Base-by-base conservation (phyloP, 2,888 invertebrate species). In the Brachypalpus laphriformis region DNA sequence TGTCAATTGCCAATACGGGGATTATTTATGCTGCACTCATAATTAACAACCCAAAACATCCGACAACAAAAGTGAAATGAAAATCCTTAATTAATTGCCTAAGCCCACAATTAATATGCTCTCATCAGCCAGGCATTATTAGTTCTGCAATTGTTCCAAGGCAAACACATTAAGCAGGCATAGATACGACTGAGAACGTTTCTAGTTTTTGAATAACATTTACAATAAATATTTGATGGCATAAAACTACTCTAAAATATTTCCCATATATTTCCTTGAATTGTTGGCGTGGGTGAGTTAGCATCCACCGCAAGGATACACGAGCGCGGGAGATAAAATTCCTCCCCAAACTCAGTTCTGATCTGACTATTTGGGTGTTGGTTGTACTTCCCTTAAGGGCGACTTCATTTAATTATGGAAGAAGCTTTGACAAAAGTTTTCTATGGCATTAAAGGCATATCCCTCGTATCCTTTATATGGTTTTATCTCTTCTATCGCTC, bases 361-460 rank as follows among this genome's bases (percentile, higher is more conserved):
- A 18, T n/a, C 20, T 42, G 16, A 14, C 11, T 34, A 22, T 54
- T 20, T 37, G 68, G 54, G 31, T 56, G 61, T 70, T 56, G 20
- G 34, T 45, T 71, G 45, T 42, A 51, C 42, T 20, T 25, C 72
- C 63, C 82, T 66, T 49, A 68, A 63, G 72, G 82, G 72, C 34
- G 49, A 74, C 77, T 74, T 78, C 47, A 83, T 83, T 83, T 83
- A 83, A 83, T 83, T 78, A 68, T 74, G 71, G 66, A 82, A 61
- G 59, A 54, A 77, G 66, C 61, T 71, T 77, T 78, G 63, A 74
- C 68, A 63, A 72, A 77, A 83, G 28, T 57, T 76, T 57, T 72
- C 18, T 66, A 54, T 31, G 22, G 28, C 65, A 66, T 63, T 78
- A 56, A 68, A 74, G 66, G 56, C 61, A 45, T 34, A 65, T 54